Evolutionary conservation across 2,113 vertebrate species (phyloP).

Genomic region (Cranoglanis bouderius): DNA sequence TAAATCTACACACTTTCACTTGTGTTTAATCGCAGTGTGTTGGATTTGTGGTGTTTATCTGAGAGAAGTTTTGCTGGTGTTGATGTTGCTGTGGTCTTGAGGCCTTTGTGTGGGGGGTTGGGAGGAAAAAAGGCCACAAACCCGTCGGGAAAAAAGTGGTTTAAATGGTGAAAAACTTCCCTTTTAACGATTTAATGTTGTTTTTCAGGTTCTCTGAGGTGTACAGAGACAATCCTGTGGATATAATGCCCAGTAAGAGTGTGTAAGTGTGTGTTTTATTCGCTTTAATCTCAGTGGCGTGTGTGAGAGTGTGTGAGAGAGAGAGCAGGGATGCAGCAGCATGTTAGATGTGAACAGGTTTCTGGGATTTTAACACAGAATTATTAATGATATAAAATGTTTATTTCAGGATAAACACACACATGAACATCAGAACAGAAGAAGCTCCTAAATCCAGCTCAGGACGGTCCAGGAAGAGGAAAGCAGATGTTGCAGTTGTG

Average conservation of each 20-base stretch:
- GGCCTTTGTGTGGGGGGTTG: conserved; percentile 31
- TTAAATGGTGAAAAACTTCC: neutral
- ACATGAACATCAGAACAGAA: conserved; percentile 62
- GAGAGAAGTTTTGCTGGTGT: neutral
- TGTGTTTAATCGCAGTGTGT: neutral
- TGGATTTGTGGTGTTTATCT: neutral
- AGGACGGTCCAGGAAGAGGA: conserved; percentile 85
- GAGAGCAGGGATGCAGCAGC: neutral
- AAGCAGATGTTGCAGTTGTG: conserved; percentile 92
- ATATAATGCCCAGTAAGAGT: conserved; percentile 72
- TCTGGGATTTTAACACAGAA: neutral
- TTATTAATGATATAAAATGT: neutral
- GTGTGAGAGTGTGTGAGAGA: neutral
- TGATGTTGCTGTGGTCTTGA: neutral
- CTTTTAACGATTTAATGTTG: conserved; percentile 47
- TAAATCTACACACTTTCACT: neutral
- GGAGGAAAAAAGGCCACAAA: neutral
- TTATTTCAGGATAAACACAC: conserved; percentile 65
- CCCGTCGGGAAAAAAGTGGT: neutral
- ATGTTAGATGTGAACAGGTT: neutral
- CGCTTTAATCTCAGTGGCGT: conserved; percentile 35
- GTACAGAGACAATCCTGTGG: conserved; percentile 17
- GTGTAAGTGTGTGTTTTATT: conserved; percentile 64
- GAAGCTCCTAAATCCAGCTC: conserved; percentile 62
- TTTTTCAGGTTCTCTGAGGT: conserved; percentile 60